A percentile compares a stretch with the other conserved stretches of the same genome.
Conservation (phyloP, 1,140 invertebrate species). For the Neodiprion lecontei region DNA sequence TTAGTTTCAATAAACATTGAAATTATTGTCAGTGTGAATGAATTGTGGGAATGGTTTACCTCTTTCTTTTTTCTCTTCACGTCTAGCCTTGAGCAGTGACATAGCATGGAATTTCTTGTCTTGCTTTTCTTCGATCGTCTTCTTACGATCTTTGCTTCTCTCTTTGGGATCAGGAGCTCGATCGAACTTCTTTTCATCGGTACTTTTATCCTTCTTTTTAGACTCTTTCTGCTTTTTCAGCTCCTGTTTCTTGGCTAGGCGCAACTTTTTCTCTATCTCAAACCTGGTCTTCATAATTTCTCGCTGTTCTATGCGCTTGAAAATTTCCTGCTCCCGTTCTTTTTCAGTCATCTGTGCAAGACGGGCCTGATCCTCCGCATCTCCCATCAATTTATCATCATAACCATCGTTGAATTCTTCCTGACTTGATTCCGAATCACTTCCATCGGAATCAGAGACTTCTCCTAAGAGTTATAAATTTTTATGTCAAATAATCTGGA, state of each 20-base stretch:
- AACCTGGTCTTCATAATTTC: slow-evolving; percentile 94
- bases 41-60: slow-evolving; percentile 42
- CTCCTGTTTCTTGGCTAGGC: slow-evolving; percentile 84
- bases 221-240: slow-evolving; percentile 70
- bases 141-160: slow-evolving; percentile 87
- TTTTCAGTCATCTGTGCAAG: slow-evolving; percentile 95
- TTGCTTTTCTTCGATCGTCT: slow-evolving; percentile 88
- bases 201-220: slow-evolving; percentile 67
- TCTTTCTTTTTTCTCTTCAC: slow-evolving; percentile 84
- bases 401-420: slow-evolving; percentile 85
- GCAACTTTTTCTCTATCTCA: slow-evolving; percentile 95
- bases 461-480: slow-evolving; percentile 62
- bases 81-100: slow-evolving; percentile 85
- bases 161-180: slow-evolving; percentile 75
- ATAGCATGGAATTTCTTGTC: slow-evolving; percentile 93
- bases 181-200: slow-evolving; percentile 60
- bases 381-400: slow-evolving; percentile 97
- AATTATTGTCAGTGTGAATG: slow-evolving; percentile 1
- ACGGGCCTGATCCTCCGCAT: slow-evolving; percentile 90
- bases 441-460: slow-evolving; percentile 68
- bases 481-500: slow-evolving; percentile 23
- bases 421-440: slow-evolving; percentile 64
- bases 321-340: slow-evolving; percentile 96
- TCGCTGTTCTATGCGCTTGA: slow-evolving; percentile 92
- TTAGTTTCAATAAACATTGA: slow-evolving; percentile 14